Evolutionary conservation across 2,888 invertebrate species (phyloP), one percentile per base, ranked within the genome.

Genomic region (Tridacna crocea): DNA sequence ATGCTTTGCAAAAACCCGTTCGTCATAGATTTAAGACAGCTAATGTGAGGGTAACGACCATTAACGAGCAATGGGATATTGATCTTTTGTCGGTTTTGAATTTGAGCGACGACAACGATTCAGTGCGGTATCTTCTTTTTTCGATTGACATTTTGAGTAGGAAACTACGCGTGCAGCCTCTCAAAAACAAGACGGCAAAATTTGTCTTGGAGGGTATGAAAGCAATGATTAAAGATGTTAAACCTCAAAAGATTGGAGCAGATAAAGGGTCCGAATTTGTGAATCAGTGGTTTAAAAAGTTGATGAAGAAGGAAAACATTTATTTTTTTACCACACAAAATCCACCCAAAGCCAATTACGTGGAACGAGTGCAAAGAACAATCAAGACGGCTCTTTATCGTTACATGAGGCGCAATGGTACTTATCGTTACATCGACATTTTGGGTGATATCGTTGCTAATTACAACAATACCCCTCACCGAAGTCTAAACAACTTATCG

Each of bases 71-170:
- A 72, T 76, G 82, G 74, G 84, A 81, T 27, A 77, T 80, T 19
- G 81, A 79, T 74, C 72, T 82, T 26, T 61, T 82, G 63, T 77
- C 79, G 8, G 75, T 81, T 74, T 24, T 58, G 10, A 74, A 83
- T 46, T 36, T 83, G 19, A 24, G 75, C 19, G 70, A 75, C 13
- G 79, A 83, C 8, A 85, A 83, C 26, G 77, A 76, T 75, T 80
- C 81, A 15, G 74, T 83, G 26, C 68, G 78, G 19, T 84, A 79
- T 79, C 22, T 83, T 60, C 66, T 85, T 24, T 80, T 61, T 61
- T 80, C 70, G 1, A 79, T 85, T 60, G 82, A 85, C 46, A 80
- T 83, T 26, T 70, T 82, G 11, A 73, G 76, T n/a, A 78, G 83
- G 68, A 73, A 80, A 63, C 76, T 85, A 8, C 77, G 83, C 73